Evolutionary conservation across 2,888 invertebrate species (phyloP).

Genomic region (Cepaea hortensis): DNA sequence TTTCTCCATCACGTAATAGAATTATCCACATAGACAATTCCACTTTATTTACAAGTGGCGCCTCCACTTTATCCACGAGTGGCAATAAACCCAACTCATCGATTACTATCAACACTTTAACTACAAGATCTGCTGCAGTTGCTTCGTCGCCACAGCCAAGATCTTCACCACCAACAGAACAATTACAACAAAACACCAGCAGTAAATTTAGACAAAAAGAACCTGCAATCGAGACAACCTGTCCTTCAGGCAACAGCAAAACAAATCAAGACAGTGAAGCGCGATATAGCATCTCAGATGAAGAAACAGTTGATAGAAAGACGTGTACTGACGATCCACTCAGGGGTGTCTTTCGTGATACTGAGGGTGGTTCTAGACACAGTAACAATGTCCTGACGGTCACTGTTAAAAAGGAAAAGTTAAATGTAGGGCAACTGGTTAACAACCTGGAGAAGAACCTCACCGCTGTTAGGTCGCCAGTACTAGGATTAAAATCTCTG

Average conservation of each 20-base stretch:
- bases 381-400: neutral
- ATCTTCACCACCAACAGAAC: neutral
- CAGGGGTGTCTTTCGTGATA: neutral
- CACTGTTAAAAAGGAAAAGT: slow-evolving; percentile 2
- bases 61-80: neutral
- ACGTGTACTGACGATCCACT: no score
- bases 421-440: slow-evolving; percentile 15
- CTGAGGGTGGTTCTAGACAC: neutral
- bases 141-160: neutral
- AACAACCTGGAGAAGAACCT: slow-evolving; percentile 28
- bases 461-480: slow-evolving; percentile 23
- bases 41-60: no score
- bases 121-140: neutral
- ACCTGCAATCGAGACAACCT: no score
- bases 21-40: no score
- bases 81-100: neutral
- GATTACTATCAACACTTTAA: neutral
- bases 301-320: no score
- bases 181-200: neutral
- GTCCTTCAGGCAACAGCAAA: no score
- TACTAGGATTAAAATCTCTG: slow-evolving; percentile 11
- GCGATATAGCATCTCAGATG: no score
- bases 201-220: no score
- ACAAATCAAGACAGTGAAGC: neutral
- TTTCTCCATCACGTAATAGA: neutral